Base-by-base conservation (phyloP, 2,113 vertebrate genomes). In the Pelodiscus sinensis region DNA sequence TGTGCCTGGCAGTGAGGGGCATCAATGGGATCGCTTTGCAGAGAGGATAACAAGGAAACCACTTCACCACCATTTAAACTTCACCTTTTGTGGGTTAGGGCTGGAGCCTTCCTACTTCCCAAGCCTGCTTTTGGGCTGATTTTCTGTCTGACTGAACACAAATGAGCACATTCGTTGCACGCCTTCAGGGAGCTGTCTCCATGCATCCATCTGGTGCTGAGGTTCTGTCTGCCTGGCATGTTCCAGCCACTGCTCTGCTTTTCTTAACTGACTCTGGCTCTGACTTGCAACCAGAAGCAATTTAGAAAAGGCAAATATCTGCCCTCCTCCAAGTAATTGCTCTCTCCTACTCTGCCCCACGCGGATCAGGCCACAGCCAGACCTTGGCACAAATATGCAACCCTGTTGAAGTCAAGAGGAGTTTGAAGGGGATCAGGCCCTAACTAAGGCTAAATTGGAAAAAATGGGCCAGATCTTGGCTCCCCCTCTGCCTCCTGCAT, bases 401-500 rank as follows among this genome's bases (percentile, higher is more conserved):
- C 68, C 10, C 71, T 21, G 12, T 6, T 73, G 35, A 73, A 38
- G 71, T 73, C 19, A 73, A 62, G 9, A 27, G 60, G 60, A 62
- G 60, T 25, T 25, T 29, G 13, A 62, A 62, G 24, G 24, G 25
- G 60, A 73, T 38, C 71, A 38, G 35, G 35, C 19, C 3, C n/a
- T 38, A 10, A 73, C 4, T 22, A 10, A 73, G n/a, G 31, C 12
- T 6, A 62, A 29, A 29, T 31, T 9, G 29, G 71, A 73, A 10
- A 38, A n/a, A 73, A 21, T 21, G 11, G 19, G 35, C 71, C 18
- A 35, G 38, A 24, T 55, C 85, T 71, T 55, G 89, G 27, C 54
- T 73, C 54, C 54, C 55, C 24, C 0, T 0, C 38, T 0, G 0
- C 0, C 0, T 18, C 71, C 54, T 25, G 11, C 55, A n/a, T 44